Base-by-base conservation (phyloP, 2,888 invertebrate species). In the Stenotaenia linearis region DNA sequence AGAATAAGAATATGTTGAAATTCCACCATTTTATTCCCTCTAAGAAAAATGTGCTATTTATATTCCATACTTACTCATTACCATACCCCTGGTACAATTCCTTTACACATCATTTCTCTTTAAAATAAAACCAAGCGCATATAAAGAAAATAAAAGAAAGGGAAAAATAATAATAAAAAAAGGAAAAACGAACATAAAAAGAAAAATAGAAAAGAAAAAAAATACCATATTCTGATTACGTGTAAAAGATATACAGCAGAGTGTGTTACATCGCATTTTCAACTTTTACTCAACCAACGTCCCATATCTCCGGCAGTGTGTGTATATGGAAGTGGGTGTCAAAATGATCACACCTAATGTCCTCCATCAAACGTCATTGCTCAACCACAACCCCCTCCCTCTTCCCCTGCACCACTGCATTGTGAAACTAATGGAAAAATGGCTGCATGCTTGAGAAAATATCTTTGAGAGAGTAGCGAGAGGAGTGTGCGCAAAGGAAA, bases 321-420 rank as follows among this genome's bases (percentile, higher is more conserved):
- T 56, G 12, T 56, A 21, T 25, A 28, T 69, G 10, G 69, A 25
- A 69, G 69, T 25, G 69, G 25, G 69, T 69, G 69, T 69, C 69
- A 69, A 69, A 69, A 69, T 69, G 69, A 69, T 69, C 69, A 28
- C 69, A 69, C 69, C 69, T 69, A 69, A 69, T 28, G 69, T 69
- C 28, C 69, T 69, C 69, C 69, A 69, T 69, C 69, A 69, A 28
- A 69, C 69, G 69, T 69, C 69, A 69, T 28, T 69, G 69, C 25
- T 69, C 28, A 69, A 69, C 69, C 25, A 45, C 45, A 18, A n/a
- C 50, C 15, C 7, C 18, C 18, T 18, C 50, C 18, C 18, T 28
- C 28, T 69, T 28, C 69, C 69, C 28, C n/a, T 28, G 28, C 69
- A 50, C 50, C 50, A 50, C 50, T 50, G 50, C 69, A 69, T 69